Evolutionary conservation across 1,140 invertebrate genomes (phyloP).

Genomic region (Drosophila kikkawai): DNA sequence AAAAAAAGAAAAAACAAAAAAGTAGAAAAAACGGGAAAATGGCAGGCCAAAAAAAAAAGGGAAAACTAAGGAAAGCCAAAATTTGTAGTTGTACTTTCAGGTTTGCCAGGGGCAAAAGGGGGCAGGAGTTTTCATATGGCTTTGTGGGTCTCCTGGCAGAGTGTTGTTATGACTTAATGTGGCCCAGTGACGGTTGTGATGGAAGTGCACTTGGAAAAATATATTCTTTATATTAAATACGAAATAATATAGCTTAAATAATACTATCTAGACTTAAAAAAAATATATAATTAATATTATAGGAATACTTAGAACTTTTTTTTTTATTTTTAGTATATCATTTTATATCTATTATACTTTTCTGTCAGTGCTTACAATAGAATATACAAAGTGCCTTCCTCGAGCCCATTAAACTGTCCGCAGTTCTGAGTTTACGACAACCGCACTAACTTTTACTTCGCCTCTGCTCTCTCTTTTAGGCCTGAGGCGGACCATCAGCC

Average conservation of each 20-base stretch:
- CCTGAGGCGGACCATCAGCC: conserved; percentile 23
- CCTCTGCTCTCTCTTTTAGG: conserved; percentile 17
- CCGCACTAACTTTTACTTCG: conserved; percentile 55
- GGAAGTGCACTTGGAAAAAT: conserved; percentile 47
- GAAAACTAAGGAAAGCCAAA: conserved; percentile 34
- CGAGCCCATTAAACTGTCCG: conserved; percentile 74
- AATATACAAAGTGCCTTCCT: conserved; percentile 13
- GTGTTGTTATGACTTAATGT: conserved; percentile 80
- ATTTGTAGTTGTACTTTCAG: conserved; percentile 16
- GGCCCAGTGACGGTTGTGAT: conserved; percentile 67
- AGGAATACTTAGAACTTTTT: too few species aligned
- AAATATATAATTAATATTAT: too few species aligned
- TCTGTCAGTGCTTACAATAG: neutral
- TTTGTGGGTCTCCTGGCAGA: conserved; percentile 28
- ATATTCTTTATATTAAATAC: neutral
- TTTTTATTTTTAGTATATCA: neutral
- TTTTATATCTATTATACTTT: neutral
- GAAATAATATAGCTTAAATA: neutral
- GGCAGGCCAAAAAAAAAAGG: conserved; percentile 7
- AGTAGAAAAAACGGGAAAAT: conserved; percentile 9
- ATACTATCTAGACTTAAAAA: too few species aligned
- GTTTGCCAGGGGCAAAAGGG: neutral
- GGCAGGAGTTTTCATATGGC: too few species aligned
- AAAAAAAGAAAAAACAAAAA: conserved; percentile 26
- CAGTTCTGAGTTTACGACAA: conserved; percentile 75